These are phyloP conservation scores for Jordanella pulchra DNA, from an alignment of 2,797 vertebrate species.

Conservation along the genomic window DNA sequence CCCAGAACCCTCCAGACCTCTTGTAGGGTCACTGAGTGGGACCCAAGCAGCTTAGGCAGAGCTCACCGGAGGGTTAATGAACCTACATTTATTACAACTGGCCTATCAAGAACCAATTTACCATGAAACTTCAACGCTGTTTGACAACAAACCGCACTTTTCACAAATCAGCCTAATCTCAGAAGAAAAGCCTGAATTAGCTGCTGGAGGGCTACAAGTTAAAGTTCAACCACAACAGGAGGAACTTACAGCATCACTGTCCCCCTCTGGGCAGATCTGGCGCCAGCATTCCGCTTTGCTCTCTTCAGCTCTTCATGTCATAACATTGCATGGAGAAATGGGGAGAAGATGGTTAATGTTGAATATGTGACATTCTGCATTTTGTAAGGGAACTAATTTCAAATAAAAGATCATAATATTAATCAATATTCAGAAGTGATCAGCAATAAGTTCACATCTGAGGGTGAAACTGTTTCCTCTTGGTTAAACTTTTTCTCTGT, in stretches of 20 bases:
- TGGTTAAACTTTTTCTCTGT: too few relatives aligned
- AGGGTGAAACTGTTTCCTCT: too few relatives aligned
- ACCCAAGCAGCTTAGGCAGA: neutral
- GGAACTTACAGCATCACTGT: neutral
- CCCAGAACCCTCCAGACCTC: too few relatives aligned
- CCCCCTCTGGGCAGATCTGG: neutral
- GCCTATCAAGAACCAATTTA: neutral
- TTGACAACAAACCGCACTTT: neutral
- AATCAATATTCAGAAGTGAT: too few relatives aligned
- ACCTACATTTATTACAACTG: neutral
- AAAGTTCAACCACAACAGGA: neutral
- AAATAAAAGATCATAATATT: too few relatives aligned
- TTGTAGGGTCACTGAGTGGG: neutral
- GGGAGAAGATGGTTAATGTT: neutral
- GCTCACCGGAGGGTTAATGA: neutral
- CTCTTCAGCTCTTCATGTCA: neutral
- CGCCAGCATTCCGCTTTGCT: neutral
- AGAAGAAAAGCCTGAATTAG: neutral
- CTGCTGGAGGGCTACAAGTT: too few relatives aligned
- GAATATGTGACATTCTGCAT: too few relatives aligned
- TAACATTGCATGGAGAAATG: neutral
- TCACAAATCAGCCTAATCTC: neutral
- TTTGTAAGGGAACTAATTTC: too few relatives aligned
- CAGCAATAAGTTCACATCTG: too few relatives aligned
- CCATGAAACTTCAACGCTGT: neutral